Base-by-base conservation (phyloP, 2,888 invertebrate species). In the Stegophylla sp. region DNA sequence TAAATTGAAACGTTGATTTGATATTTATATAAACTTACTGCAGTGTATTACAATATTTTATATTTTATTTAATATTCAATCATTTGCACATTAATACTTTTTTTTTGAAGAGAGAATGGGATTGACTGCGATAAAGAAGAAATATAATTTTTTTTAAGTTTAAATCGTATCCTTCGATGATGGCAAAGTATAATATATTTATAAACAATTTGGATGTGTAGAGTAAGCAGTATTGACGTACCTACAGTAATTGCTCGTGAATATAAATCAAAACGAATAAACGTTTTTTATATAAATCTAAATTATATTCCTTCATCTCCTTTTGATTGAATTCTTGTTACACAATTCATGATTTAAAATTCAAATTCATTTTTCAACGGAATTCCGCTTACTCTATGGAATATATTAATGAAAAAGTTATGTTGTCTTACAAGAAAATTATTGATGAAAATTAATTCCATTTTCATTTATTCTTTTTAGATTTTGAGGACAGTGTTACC, bases 221-320 rank as follows among this genome's bases (percentile, higher is more conserved):
- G 9, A 67, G 71, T 26, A 71, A 48, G 13, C 10, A 41, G 71
- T 71, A 71, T 71, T 71, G 53, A 67, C 51, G 28, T 23, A 41
- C 34, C 34, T 56, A 17, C 43, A 59, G 56, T 59, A 72, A 72
- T 72, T 72, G 59, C 43, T 72, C 43, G 17, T 43, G 59, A 72
- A 72, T 72, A 59, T 72, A 72, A 72, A 72, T 72, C 43, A 43
- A 72, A 72, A 59, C 13, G 56, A 56, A 72, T 72, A 63, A 72
- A 56, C 43, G 56, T 71, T 71, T 20, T 43, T 34, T 34, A 34
- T 34, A 34, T 34, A 34, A 34, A 15, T 56, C 43, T 43, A 72
- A 56, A 71, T 71, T 53, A 56, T 71, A 43, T 23, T 23, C 15
- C 53, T 23, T 56, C 26, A 17, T 43, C 28, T 67, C 26, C 41